Base-by-base conservation (phyloP, 2,888 invertebrate genomes). In the Cephus spinipes region DNA sequence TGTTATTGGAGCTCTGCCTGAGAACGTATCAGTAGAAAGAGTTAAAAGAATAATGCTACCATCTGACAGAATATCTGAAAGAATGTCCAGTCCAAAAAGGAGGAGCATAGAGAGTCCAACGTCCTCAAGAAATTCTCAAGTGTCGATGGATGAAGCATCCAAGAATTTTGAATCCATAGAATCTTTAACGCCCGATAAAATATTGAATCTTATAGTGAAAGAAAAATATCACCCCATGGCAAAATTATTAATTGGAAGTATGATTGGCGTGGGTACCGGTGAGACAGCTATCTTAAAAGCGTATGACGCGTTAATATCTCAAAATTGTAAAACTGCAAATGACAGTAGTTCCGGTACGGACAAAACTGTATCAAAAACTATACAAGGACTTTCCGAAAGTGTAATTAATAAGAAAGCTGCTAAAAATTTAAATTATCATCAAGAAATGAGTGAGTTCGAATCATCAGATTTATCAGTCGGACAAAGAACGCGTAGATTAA, bases 141-240 rank as follows among this genome's bases (percentile, higher is more conserved):
- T 23, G 15, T 69, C 12, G 23, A 36, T 68, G n/a, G 36, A 75
- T n/a, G 32, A 75, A 68, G 40, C 31, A 4, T 30, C 33, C 15
- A 55, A 23, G 9, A 55, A 15, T 23, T 55, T 55, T 55, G 55
- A 55, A 23, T 77, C 79, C 73, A 31, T 87, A 12, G 87, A 90
- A 74, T 84, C 89, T 0, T 36, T 91, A 34, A 86, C 90, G 0
- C 89, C 90, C 0, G 91, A 90, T 74, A 85, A 87, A 74, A 86
- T 91, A 77, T 82, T 90, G n/a, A 87, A 87, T 76, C 82, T 89
- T 23, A 89, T 91, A 68, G 84, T 87, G 2, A 85, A 88, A 55
- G 85, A 90, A 35, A 88, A 88, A 40, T 85, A 82, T 78, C 88
- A 90, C 80, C 90, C 90, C 1, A 83, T 89, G 76, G 90, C 90